Percentiles rank a stretch among this genome's conserved stretches.
Conservation (phyloP, 2,113 vertebrate species). For the Hylia prasina region DNA sequence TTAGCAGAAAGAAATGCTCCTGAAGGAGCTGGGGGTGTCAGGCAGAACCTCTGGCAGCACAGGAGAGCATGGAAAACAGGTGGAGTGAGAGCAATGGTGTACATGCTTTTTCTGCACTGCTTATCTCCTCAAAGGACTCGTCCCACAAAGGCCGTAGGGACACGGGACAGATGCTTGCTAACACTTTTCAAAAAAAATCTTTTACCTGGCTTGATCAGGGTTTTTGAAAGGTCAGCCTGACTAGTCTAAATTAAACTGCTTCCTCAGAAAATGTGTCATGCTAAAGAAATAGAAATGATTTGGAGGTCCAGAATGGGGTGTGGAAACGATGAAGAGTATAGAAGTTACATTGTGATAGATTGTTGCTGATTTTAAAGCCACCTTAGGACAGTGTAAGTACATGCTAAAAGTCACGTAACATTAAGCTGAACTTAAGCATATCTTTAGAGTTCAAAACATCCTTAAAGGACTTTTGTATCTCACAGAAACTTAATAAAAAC, state of each 20-base stretch:
- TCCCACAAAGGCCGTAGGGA: not conserved
- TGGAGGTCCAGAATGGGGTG: not conserved
- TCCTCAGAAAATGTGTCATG: not conserved
- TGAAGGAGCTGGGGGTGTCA: rapidly evolving
- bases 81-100: not conserved
- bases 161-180: rapidly evolving
- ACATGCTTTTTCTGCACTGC: not conserved
- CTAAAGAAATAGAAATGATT: not conserved
- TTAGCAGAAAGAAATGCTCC: not conserved
- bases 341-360: not conserved
- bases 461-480: not conserved
- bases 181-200: not conserved
- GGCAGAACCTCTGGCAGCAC: not conserved
- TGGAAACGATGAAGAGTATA: not conserved
- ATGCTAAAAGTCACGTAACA: not conserved
- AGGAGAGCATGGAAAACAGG: rapidly evolving
- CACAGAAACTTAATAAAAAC: not conserved
- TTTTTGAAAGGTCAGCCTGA: not conserved
- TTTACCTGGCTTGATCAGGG: not conserved
- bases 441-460: not conserved
- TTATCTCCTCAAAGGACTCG: not conserved
- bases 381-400: not conserved
- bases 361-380: not conserved
- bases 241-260: not conserved
- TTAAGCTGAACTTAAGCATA: not conserved